Base-by-base conservation (phyloP, 2,888 invertebrate species). In the Rhingia rostrata region DNA sequence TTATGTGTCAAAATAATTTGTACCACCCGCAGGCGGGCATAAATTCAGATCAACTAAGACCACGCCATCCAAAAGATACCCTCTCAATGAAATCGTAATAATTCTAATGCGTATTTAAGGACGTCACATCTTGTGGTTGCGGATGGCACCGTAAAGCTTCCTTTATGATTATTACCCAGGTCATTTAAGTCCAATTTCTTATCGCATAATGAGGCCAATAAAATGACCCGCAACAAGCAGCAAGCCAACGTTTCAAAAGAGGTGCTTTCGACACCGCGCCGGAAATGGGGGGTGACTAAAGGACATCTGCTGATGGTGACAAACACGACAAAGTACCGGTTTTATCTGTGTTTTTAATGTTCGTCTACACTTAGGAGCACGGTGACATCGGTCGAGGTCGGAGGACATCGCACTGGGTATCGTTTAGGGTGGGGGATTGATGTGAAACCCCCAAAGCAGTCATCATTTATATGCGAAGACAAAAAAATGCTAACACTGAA, bases 161-260 rank as follows among this genome's bases (percentile, higher is more conserved):
- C 69, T 80, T 84, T 84, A 84, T 75, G 80, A 80, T 84, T 74
- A 84, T 84, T 84, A 80, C 84, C 83, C 69, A 47, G 70, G 80
- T 56, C 84, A 80, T 84, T 84, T 80, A 70, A 84, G 80, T 84
- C 84, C 80, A 84, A 84, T 84, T 80, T 66, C 84, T 84, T 84
- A 84, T 84, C 84, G 69, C 84, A 80, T 80, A 84, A 84, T 80
- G 84, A 84, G 84, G 64, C 80, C 74, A 84, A 84, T 84, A 84
- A 84, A 84, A 74, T 84, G 80, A 84, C 84, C 84, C 84, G 84
- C 80, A 84, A 84, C 74, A 69, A 51, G 81, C 81, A 75, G 69
- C 81, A 84, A 80, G 78, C 58, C 63, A 67, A 66, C 49, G 74
- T 64, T 84, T 69, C 61, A 45, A 60, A 61, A 70, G 84, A 80